Conservation (phyloP, 2,113 vertebrate genomes). For the Podilymbus podiceps region DNA sequence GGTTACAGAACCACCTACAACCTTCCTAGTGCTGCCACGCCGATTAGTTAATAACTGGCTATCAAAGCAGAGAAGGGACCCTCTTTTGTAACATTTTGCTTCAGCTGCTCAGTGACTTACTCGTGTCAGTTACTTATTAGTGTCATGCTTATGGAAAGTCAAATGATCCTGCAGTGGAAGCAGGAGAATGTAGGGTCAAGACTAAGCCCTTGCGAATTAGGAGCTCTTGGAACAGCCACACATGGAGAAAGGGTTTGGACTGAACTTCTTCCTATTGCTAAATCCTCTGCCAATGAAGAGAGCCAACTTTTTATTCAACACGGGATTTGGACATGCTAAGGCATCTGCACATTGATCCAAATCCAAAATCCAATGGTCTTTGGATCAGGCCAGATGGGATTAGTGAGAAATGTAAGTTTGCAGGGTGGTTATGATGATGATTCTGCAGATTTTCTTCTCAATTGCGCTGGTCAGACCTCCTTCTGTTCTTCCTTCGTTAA, state of each 20-base stretch:
- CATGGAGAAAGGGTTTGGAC: slow-evolving; percentile 20
- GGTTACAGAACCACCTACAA: slow-evolving; percentile 35
- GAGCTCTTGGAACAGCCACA: slow-evolving; percentile 15
- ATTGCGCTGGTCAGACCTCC: background rate
- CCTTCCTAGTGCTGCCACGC: background rate
- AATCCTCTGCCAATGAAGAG: background rate
- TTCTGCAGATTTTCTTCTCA: background rate
- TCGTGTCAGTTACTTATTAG: background rate
- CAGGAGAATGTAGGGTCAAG: background rate
- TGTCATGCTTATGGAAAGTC: background rate
- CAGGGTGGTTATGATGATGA: slow-evolving; percentile 23
- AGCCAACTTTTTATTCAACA: slow-evolving; percentile 30
- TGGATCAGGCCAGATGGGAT: slow-evolving; percentile 31
- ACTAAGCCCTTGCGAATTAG: slow-evolving; percentile 13
- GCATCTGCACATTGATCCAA: background rate
- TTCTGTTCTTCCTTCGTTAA: slow-evolving; percentile 30
- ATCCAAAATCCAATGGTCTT: slow-evolving; percentile 34
- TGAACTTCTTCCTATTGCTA: slow-evolving; percentile 41
- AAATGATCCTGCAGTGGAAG: background rate
- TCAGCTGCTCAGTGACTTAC: background rate
- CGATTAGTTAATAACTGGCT: slow-evolving; percentile 29
- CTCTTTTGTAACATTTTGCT: background rate
- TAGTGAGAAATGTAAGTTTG: background rate
- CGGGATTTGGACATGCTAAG: background rate
- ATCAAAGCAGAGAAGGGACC: background rate